Conservation (phyloP, 2,113 vertebrate species). For the Lethenteron camtschaticum region DNA sequence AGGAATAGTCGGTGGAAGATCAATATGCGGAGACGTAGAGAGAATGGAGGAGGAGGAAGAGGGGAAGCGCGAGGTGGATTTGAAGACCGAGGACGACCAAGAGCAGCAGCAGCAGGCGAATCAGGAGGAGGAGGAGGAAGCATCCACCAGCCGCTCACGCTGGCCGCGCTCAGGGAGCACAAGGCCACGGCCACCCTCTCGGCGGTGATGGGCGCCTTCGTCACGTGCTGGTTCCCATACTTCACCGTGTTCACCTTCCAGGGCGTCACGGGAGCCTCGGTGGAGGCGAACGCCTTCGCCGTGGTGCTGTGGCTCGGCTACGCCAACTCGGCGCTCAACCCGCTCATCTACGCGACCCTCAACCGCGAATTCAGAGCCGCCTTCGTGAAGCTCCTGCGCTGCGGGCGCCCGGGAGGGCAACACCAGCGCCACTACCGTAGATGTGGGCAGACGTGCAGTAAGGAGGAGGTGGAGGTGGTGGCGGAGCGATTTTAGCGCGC, state of each 20-base stretch:
- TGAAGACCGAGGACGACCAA: too few relatives aligned
- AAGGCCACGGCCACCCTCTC: slow-evolving; percentile 68
- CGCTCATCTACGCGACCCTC: slow-evolving; percentile 54
- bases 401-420: slow-evolving; percentile 11
- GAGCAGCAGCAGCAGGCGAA: too few relatives aligned
- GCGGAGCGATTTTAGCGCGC: too few relatives aligned
- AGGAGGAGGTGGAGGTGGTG: too few relatives aligned
- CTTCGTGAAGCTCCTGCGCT: slow-evolving; percentile 44
- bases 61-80: too few relatives aligned
- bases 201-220: slow-evolving; percentile 56
- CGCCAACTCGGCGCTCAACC: slow-evolving; percentile 70
- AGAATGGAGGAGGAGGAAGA: too few relatives aligned
- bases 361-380: slow-evolving; percentile 65
- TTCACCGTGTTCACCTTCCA: slow-evolving; percentile 50
- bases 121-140: too few relatives aligned
- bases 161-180: slow-evolving; percentile 39
- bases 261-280: slow-evolving; percentile 28
- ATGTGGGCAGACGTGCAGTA: too few relatives aligned
- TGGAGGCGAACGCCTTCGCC: slow-evolving; percentile 20
- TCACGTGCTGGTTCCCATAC: slow-evolving; percentile 80
- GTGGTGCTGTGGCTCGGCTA: slow-evolving; percentile 65
- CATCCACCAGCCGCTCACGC: slow-evolving; percentile 14
- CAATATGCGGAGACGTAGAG: too few relatives aligned
- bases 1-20: too few relatives aligned
- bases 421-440: too few relatives aligned